Evolutionary conservation across 2,797 vertebrate genomes (phyloP).

Genomic region (Pagetopsis macropterus): DNA sequence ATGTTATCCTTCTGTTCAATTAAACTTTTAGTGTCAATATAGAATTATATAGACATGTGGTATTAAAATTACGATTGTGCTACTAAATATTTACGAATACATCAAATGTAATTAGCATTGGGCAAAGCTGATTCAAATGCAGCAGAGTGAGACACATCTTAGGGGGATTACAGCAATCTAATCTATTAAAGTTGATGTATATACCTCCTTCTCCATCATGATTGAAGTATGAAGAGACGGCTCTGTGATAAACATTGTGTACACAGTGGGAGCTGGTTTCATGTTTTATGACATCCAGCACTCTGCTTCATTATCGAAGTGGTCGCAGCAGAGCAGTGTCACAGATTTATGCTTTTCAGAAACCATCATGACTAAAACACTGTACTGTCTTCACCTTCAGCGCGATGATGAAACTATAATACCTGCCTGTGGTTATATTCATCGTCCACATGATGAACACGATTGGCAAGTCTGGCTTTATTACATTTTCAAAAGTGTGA

Average conservation of each 20-base stretch:
- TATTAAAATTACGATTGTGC: not conserved
- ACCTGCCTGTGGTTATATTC: slow-evolving; percentile 35
- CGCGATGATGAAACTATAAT: slow-evolving; percentile 26
- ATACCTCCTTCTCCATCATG: slow-evolving; percentile 3
- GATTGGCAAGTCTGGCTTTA: not conserved
- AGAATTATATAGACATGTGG: not conserved
- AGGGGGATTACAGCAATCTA: slow-evolving; percentile 5
- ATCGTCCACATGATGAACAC: slow-evolving; percentile 29
- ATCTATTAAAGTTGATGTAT: not conserved
- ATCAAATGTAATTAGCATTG: not conserved
- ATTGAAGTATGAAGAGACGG: slow-evolving; percentile 10
- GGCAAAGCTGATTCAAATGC: not conserved
- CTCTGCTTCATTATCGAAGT: slow-evolving; percentile 18
- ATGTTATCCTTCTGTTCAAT: not conserved
- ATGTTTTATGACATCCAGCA: slow-evolving; percentile 27
- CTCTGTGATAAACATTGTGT: slow-evolving; percentile 11
- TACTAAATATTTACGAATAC: slow-evolving; percentile 16
- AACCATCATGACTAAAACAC: slow-evolving; percentile 26
- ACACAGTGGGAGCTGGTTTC: slow-evolving; percentile 1
- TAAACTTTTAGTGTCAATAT: not conserved
- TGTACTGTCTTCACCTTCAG: slow-evolving; percentile 32
- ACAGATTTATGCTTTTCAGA: slow-evolving; percentile 10
- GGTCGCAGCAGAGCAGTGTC: slow-evolving; percentile 1
- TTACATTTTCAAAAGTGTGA: not conserved
- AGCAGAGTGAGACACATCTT: not conserved